Evolutionary conservation across 2,888 invertebrate genomes (phyloP), one percentile per base, ranked within the genome.

Genomic region (Linnaemya vulpina): DNA sequence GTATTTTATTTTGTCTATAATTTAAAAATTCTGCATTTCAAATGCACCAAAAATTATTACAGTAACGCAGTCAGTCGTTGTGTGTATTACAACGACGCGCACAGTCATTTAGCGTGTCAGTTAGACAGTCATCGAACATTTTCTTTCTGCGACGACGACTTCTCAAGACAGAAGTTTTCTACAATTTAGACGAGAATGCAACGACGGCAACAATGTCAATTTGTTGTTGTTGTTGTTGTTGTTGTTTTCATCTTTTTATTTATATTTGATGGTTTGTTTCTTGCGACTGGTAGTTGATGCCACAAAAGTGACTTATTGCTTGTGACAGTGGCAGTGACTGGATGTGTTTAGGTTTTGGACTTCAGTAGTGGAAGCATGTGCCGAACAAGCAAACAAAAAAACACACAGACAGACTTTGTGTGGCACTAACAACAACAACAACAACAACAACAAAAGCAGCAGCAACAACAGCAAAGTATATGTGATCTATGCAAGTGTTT

Each of bases 271-370:
- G n/a, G n/a, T n/a, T n/a, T n/a, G n/a, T n/a, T n/a, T n/a, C n/a
- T n/a, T n/a, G n/a, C 38, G 11, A 38, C 67, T 58, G 68, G 67
- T 40, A 58, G 74, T 83, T 74, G 83, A 79, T 79, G 79, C 75
- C 74, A 74, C 75, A 79, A 53, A 79, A 65, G 75, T 84, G 79
- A 84, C 83, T 84, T 84, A 84, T 84, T 75, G 79, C 58, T 84
- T 84, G 75, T 84, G 83, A 79, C 83, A 84, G 73, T 84, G 79
- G 83, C 79, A 84, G 83, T 84, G 83, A 84, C 79, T 84, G 75
- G 82, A 83, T 83, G 71, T 79, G 75, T 79, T 84, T 75, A 75
- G 68, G 71, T 71, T 76, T 84, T 74, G 70, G 53, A 75, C 58
- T 65, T 70, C 11, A 46, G 65, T 7, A 60, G 35, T 81, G 53